phyloP scores from a whole-genome alignment of 1,140 invertebrate genomes.

The Drosophila busckii region DNA sequence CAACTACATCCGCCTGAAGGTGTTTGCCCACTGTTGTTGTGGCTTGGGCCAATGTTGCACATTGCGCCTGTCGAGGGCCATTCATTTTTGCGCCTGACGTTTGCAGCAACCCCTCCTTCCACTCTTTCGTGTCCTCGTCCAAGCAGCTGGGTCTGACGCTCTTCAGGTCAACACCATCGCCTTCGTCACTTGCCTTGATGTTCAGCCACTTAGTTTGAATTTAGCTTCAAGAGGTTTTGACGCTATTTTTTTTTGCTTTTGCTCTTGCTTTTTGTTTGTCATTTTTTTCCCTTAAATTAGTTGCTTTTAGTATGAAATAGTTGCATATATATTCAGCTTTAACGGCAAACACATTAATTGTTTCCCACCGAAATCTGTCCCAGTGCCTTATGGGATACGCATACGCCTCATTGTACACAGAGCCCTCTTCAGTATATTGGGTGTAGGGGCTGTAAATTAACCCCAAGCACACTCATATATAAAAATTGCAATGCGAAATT shows the following conservation, averaged over 20 bases:
- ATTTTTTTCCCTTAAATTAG: constrained; percentile 50
- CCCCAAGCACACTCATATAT: constrained; percentile 54
- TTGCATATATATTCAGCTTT: constrained; percentile 60
- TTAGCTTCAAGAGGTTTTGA: constrained; percentile 55
- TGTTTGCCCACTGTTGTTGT: constrained; percentile 21
- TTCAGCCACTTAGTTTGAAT: constrained; percentile 57
- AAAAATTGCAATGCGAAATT: constrained; percentile 53
- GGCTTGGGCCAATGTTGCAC: constrained; percentile 50
- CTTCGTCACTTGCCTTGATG: constrained; percentile 69
- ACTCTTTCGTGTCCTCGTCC: neutral
- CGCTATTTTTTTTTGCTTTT: constrained; percentile 8
- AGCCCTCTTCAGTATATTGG: too few relatives aligned
- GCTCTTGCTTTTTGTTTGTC: constrained; percentile 4
- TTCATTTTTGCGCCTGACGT: constrained; percentile 38
- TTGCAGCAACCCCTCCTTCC: neutral
- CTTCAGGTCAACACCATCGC: constrained; percentile 48
- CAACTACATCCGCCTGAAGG: constrained; percentile 27
- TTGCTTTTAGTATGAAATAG: constrained; percentile 42
- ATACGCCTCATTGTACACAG: constrained; percentile 57
- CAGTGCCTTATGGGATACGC: too few relatives aligned
- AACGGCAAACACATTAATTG: constrained; percentile 46
- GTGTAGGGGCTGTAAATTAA: too few relatives aligned
- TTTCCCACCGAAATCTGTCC: too few relatives aligned
- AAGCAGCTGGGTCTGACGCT: constrained; percentile 5
- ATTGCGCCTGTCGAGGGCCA: constrained; percentile 67